These are phyloP conservation scores for Rhorus exstirpatorius DNA, from an alignment of 2,888 invertebrate species.

Conservation along the genomic window DNA sequence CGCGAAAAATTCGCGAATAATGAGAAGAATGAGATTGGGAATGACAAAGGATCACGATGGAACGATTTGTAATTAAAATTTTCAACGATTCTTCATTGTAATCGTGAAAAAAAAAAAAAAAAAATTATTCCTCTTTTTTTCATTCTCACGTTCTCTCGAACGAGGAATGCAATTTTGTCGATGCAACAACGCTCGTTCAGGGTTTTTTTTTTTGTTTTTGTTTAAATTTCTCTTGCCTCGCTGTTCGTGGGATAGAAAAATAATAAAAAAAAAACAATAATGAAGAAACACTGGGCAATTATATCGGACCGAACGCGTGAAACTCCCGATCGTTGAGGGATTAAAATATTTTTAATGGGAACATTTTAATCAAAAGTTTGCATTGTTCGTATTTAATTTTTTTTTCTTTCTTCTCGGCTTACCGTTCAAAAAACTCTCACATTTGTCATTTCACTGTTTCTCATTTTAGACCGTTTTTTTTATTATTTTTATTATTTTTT, in stretches of 20 bases:
- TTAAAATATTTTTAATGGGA: slow-evolving; percentile 13
- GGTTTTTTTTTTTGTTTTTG: background rate
- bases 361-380: slow-evolving; percentile 1
- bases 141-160: background rate
- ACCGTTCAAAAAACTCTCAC: background rate
- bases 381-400: slow-evolving; percentile 7
- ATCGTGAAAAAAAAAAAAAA: background rate
- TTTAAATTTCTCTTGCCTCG: background rate
- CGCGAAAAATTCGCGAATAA: no score
- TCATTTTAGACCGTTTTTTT: no score
- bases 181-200: background rate
- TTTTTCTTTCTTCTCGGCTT: slow-evolving; percentile 4
- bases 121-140: background rate
- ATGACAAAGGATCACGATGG: background rate
- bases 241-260: background rate
- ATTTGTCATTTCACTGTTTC: background rate
- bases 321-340: background rate
- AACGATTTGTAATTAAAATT: no score
- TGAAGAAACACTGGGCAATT: slow-evolving; percentile 18
- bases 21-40: background rate
- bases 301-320: slow-evolving; percentile 6
- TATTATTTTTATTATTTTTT: no score
- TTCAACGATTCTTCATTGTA: slow-evolving; percentile 2
- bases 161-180: no score
- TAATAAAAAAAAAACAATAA: background rate